Evolutionary conservation across 2,797 vertebrate genomes (phyloP), one percentile per base, ranked within the genome.

Genomic region (Mus spretus): DNA sequence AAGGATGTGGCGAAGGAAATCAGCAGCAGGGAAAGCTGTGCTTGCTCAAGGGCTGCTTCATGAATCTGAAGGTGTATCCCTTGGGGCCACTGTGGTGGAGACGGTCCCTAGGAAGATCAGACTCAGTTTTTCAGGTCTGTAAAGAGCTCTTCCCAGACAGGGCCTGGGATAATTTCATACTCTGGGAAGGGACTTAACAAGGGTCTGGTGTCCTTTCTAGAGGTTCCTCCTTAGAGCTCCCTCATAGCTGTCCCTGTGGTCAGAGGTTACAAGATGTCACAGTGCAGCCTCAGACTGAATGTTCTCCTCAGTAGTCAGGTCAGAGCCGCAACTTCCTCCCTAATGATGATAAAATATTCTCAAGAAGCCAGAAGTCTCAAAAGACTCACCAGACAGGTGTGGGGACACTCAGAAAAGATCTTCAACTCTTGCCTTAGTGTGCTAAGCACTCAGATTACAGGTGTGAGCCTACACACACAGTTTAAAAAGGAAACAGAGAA

Each of bases 401-500:
- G 40, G 5, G 28, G 31, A 67, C 13, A 20, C 31, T 53, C 63
- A 85, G 44, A 50, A 47, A 53, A 63, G 44, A 13, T n/a, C 63
- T n/a, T 28, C 12, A 47, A 20, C 28, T 79, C 57, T 63, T 26
- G 57, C 57, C 37, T 63, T 24, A n/a, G 19, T 44, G 57, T 53
- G 31, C 40, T 34, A 50, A 65, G 57, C 6, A 13, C 22, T 65
- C 12, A 78, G 72, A 79, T 79, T 63, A 89, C 31, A 50, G 57
- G 31, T n/a, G 19, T 78, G 74, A n/a, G 55, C 57, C 13, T 47
- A 26, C 12, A 13, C 0, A 59, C 74, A 63, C 0, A 81, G 4
- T 82, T 79, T 74, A 77, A 40, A 85, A 83, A 70, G 55, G 7
- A 96, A 53, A 57, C 31, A 67, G 50, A 26, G 31, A 92, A 96